These are phyloP conservation scores for Osmoderma eremita DNA, from an alignment of 2,888 invertebrate species.

Conservation along the genomic window DNA sequence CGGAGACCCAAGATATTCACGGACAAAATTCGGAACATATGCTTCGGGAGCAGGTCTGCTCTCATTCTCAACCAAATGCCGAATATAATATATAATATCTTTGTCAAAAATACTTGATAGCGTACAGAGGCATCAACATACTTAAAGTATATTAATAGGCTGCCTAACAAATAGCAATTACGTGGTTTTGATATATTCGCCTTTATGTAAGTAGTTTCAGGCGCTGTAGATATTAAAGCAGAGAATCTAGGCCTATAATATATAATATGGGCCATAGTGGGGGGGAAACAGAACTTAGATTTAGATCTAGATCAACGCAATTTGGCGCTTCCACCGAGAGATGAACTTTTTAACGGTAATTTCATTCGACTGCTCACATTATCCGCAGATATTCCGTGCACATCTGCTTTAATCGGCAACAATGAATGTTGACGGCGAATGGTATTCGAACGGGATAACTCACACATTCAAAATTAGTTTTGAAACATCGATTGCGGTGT, in stretches of 20 bases:
- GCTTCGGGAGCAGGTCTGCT: no score
- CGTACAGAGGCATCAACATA: no score
- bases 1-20: no score
- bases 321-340: slow-evolving; percentile 21
- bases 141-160: no score
- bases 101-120: no score
- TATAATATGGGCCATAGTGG: slow-evolving; percentile 2
- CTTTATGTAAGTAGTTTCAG: neutral
- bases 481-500: slow-evolving; percentile 18
- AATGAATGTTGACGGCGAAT: slow-evolving; percentile 23
- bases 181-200: neutral
- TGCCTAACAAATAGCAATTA: no score
- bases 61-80: no score
- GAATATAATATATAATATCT: no score
- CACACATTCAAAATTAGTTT: slow-evolving; percentile 18
- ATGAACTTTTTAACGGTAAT: slow-evolving; percentile 35
- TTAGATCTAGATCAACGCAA: slow-evolving; percentile 31
- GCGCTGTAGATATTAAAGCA: neutral
- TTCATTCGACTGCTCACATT: slow-evolving; percentile 29
- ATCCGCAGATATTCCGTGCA: slow-evolving; percentile 31
- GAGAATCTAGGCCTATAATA: neutral
- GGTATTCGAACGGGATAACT: slow-evolving; percentile 16
- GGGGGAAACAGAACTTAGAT: slow-evolving; percentile 1
- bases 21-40: no score
- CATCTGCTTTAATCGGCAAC: slow-evolving; percentile 31